Evolutionary conservation across 2,797 vertebrate species (phyloP).

Genomic region (Luscinia luscinia): DNA sequence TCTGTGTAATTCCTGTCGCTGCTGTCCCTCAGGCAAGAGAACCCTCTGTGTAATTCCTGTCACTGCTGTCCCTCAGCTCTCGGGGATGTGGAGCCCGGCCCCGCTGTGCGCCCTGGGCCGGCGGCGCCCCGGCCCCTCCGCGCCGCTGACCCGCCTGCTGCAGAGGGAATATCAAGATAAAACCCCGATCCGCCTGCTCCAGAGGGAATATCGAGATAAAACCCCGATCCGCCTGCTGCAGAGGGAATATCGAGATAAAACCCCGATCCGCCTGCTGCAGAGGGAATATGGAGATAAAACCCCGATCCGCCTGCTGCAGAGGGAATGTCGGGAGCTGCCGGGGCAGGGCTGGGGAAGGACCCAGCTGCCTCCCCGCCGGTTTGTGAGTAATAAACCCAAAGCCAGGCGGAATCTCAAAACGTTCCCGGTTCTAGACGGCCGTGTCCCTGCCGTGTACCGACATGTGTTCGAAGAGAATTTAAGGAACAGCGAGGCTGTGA

Average conservation of each 20-base stretch:
- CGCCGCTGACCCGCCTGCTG: background rate
- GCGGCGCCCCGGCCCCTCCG: background rate
- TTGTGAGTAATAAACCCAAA: background rate
- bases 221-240: background rate
- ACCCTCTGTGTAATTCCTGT: background rate
- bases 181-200: background rate
- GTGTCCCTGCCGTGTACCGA: conserved; percentile 66
- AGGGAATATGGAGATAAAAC: background rate
- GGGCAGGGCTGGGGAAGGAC: background rate
- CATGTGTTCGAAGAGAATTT: conserved; percentile 81
- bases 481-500: conserved; percentile 78
- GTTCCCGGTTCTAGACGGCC: conserved; percentile 80
- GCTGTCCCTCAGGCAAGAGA: background rate
- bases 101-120: background rate
- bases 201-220: background rate
- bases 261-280: background rate
- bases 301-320: background rate
- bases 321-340: background rate
- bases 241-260: fast-evolving
- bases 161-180: background rate
- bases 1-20: background rate
- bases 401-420: background rate
- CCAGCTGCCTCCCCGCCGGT: background rate
- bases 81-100: too few species aligned
- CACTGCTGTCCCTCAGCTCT: background rate